phyloP scores from a whole-genome alignment of 1,140 invertebrate genomes.

The Leptonema lineaticorne region DNA sequence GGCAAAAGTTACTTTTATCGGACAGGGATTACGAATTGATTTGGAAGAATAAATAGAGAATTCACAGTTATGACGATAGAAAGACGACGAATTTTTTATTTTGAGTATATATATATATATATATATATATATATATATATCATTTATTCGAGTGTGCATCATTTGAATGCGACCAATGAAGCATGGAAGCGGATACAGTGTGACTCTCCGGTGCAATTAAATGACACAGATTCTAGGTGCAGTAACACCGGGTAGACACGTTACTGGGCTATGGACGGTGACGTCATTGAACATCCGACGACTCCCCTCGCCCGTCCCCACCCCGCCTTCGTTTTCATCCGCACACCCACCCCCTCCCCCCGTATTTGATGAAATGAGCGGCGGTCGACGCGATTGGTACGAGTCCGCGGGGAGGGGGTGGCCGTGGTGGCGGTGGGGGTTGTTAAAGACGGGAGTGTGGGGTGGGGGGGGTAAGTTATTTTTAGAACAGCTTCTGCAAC shows the following conservation, averaged over 20 bases:
- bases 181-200: slow-evolving; percentile 5
- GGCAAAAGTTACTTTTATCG: too few species aligned
- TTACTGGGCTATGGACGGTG: not conserved
- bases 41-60: not conserved
- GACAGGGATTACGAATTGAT: not conserved
- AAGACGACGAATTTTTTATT: too few species aligned
- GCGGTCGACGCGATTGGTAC: too few species aligned
- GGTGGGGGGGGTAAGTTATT: slow-evolving; percentile 1
- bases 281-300: not conserved
- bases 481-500: not conserved
- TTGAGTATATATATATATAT: too few species aligned
- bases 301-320: too few species aligned
- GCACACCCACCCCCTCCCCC: not conserved
- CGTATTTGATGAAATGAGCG: not conserved
- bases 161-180: too few species aligned
- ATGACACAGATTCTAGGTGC: slow-evolving; percentile 12
- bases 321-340: too few species aligned
- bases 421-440: too few species aligned
- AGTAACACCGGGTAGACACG: not conserved
- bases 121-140: not conserved
- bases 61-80: not conserved
- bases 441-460: not conserved
- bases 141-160: not conserved
- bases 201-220: slow-evolving; percentile 6
- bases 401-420: too few species aligned